phyloP scores from a whole-genome alignment of 2,113 vertebrate species.

The Speoplatyrhinus poulsoni region DNA sequence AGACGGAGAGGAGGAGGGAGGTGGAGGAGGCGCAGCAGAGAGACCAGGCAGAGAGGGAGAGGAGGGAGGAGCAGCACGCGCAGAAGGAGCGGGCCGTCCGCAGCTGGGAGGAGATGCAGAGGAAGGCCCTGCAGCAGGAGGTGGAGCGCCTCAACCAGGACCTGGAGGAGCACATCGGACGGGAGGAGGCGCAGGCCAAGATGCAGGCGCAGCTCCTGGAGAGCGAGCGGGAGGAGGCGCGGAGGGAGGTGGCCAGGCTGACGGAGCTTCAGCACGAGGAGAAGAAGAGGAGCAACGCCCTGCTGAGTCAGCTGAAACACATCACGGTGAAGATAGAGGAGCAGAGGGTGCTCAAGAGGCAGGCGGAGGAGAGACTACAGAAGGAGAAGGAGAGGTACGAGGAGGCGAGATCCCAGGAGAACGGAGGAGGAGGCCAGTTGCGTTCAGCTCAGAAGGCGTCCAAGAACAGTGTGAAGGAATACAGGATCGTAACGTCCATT shows the following conservation, averaged over 20 bases:
- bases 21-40: constrained; percentile 37
- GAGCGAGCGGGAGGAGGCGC: constrained; percentile 19
- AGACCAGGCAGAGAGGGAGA: constrained; percentile 25
- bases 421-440: constrained; percentile 7
- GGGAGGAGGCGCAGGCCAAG: constrained; percentile 36
- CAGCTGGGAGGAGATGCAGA: constrained; percentile 38
- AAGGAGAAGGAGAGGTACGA: constrained; percentile 1
- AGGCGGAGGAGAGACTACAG: constrained; percentile 26
- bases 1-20: constrained; percentile 13
- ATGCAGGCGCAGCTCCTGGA: constrained; percentile 32
- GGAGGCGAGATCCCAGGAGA: constrained; percentile 16
- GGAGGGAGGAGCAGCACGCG: constrained; percentile 34
- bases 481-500: neutral
- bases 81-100: constrained; percentile 44
- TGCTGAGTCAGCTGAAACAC: constrained; percentile 41
- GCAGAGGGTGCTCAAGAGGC: constrained; percentile 32
- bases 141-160: constrained; percentile 37
- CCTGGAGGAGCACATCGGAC: constrained; percentile 35
- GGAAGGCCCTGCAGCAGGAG: constrained; percentile 44
- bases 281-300: constrained; percentile 22
- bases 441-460: no score
- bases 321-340: constrained; percentile 35
- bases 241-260: neutral
- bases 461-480: neutral
- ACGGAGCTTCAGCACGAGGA: constrained; percentile 42